phyloP scores from a whole-genome alignment of 1,140 invertebrate species.

The Trichomalopsis sarcophagae region DNA sequence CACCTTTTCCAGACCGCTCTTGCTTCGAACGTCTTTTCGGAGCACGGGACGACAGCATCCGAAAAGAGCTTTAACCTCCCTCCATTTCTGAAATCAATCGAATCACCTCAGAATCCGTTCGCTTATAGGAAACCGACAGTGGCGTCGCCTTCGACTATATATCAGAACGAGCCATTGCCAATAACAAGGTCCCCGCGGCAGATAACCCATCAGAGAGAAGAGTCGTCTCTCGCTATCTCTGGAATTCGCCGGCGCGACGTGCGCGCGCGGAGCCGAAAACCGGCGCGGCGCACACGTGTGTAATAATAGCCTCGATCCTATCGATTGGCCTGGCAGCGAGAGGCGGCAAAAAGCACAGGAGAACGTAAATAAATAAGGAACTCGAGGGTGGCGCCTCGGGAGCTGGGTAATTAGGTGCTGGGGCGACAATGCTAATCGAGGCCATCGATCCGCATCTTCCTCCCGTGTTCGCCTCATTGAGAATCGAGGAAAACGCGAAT shows the following conservation, averaged over 20 bases:
- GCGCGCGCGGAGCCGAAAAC: background rate
- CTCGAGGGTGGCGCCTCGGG: background rate
- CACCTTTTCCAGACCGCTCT: background rate
- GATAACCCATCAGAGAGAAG: constrained; percentile 3
- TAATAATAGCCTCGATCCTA: background rate
- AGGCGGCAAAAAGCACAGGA: background rate
- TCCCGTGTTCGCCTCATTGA: background rate
- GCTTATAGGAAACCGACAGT: constrained; percentile 22
- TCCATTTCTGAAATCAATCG: no score
- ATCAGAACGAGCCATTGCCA: constrained; percentile 10
- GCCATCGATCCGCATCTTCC: constrained; percentile 24
- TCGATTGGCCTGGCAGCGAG: background rate
- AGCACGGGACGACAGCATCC: background rate
- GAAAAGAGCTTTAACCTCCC: no score
- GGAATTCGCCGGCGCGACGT: background rate
- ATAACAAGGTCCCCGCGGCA: constrained; percentile 10
- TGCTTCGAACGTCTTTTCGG: background rate
- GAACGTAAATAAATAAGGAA: background rate
- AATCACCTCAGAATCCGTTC: no score
- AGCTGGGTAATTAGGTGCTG: background rate
- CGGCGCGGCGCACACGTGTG: background rate
- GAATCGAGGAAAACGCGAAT: constrained; percentile 4
- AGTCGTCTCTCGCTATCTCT: no score
- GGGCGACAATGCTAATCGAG: background rate
- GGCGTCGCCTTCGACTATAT: constrained; percentile 40